A percentile compares a stretch with the other conserved stretches of the same genome.
Conservation (phyloP, 1,140 invertebrate genomes). For the Cherax destructor region DNA sequence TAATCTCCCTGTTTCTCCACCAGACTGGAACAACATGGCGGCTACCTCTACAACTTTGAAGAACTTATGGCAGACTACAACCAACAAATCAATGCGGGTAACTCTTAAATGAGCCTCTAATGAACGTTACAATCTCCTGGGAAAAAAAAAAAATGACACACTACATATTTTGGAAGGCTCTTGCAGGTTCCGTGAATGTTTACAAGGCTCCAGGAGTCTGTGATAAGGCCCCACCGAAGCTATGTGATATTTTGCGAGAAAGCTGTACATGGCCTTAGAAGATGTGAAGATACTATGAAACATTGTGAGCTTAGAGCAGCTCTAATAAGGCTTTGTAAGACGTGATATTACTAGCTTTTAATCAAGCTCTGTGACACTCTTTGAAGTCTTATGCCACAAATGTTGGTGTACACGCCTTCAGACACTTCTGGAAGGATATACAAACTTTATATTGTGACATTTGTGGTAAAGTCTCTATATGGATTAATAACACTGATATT, state of each 20-base stretch:
- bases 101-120: constrained; percentile 23
- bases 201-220: not conserved
- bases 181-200: not conserved
- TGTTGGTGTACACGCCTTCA: no score
- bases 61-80: constrained; percentile 70
- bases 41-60: constrained; percentile 70
- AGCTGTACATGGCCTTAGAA: not conserved
- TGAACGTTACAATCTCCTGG: not conserved
- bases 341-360: no score
- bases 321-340: no score
- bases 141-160: no score
- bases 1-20: not conserved
- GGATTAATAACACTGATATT: no score
- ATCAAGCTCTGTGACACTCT: no score
- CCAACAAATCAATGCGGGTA: constrained; percentile 58
- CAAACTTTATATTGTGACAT: no score
- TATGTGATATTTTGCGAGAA: not conserved
- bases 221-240: not conserved
- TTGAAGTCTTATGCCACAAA: no score
- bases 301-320: no score
- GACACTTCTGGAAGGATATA: no score
- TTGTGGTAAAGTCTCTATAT: no score
- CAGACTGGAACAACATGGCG: constrained; percentile 64
- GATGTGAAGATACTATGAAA: not conserved
- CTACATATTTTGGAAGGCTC: not conserved